These are phyloP conservation scores for Poicephalus gulielmi DNA, from an alignment of 2,113 vertebrate species.

Conservation along the genomic window DNA sequence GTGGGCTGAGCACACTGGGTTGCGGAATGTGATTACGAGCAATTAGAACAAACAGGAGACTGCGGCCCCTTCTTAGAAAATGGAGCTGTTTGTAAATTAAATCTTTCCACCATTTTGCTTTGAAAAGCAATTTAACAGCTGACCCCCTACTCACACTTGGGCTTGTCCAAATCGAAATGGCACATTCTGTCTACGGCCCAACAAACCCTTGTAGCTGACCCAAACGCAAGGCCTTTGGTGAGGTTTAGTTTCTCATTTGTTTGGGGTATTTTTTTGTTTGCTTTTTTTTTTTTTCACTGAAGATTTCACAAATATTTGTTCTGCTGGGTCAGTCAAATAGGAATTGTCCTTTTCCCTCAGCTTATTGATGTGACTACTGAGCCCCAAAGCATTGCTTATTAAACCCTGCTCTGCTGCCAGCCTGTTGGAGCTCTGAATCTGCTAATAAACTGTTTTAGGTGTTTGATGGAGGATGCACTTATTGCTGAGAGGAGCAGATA, in stretches of 20 bases:
- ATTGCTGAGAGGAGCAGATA: background rate
- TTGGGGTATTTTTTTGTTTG: background rate
- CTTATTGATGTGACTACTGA: background rate
- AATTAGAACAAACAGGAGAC: background rate
- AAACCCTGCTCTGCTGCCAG: background rate
- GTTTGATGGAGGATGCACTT: background rate
- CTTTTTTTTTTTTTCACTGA: background rate
- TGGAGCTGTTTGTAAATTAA: background rate
- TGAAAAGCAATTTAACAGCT: constrained; percentile 44
- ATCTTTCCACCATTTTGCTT: constrained; percentile 52
- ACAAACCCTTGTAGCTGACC: background rate
- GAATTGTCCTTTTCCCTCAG: background rate
- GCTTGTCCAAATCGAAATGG: background rate
- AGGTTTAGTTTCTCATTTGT: background rate
- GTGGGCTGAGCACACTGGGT: background rate
- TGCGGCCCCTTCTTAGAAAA: background rate
- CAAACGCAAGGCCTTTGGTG: background rate
- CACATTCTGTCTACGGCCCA: background rate
- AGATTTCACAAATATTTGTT: constrained; percentile 22
- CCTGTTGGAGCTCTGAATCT: background rate
- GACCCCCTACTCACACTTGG: constrained; percentile 15
- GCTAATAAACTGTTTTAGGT: background rate
- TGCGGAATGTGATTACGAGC: background rate
- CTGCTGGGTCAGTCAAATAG: background rate
- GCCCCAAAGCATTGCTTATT: background rate